Evolutionary conservation across 2,888 invertebrate genomes (phyloP), one percentile per base, ranked within the genome.

Genomic region (Meteorus colon): DNA sequence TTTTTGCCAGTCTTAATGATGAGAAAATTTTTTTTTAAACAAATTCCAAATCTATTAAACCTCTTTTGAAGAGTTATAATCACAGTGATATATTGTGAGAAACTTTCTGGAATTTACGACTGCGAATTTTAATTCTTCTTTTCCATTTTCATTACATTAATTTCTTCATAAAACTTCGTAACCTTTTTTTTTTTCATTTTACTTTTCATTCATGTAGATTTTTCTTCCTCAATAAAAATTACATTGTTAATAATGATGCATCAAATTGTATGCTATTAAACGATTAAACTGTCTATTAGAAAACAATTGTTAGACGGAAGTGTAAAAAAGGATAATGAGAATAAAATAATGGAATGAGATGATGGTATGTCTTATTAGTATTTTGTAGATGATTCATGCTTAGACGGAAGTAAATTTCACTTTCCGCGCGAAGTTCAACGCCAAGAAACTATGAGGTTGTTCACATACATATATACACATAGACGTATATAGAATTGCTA

Each of bases 391-490:
- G 62, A 62, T 62, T 62, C 62, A 62, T n/a, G 62, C 8, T 29
- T 31, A 31, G 29, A 65, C n/a, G 65, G 65, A 65, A 65, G 65
- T 65, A 37, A 78, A 79, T 78, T 78, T 79, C 77, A 78, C 79
- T 79, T 78, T 78, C 69, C 73, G 29, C 45, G 71, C 63, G 69
- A 75, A 78, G 77, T 79, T 78, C 77, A 77, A 62, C 70, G 68
- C 27, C 48, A 59, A 66, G 60, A 71, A 19, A 65, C 65, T 69
- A 62, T 12, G 75, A 66, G 73, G 71, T 77, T 67, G 65, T 77
- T 77, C 67, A 75, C 73, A 72, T 69, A 74, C 34, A 60, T 31
- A 73, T 14, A 45, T 14, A 60, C 14, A 76, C 59, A 51, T 37
- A 45, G 67, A n/a, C 14, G 34, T 14, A 41, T 41, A 65, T 67